phyloP scores from a whole-genome alignment of 2,797 vertebrate species.

The Enteromius radiatus region DNA sequence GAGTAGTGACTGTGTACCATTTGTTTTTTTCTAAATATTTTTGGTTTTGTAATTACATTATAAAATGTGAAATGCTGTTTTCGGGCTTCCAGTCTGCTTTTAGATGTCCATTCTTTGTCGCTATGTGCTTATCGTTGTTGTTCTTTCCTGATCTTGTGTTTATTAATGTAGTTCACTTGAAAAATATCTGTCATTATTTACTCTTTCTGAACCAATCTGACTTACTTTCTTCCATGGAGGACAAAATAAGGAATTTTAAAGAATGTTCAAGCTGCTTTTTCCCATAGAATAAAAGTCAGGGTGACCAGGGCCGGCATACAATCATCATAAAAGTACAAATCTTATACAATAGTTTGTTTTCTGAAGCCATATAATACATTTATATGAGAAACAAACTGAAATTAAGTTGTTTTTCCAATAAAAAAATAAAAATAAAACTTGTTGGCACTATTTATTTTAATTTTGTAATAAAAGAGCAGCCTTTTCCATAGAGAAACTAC shows the following conservation, averaged over 20 bases:
- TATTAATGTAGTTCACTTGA: slow-evolving; percentile 7
- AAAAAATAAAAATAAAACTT: neutral
- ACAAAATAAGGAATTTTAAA: neutral
- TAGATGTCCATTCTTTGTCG: slow-evolving; percentile 52
- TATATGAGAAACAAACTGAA: neutral
- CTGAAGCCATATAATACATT: neutral
- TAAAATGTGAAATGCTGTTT: slow-evolving; percentile 24
- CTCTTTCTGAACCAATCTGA: neutral
- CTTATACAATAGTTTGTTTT: neutral
- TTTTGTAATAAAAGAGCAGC: neutral
- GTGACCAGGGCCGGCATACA: neutral
- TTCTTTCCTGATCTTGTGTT: slow-evolving; percentile 20
- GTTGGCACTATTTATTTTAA: neutral
- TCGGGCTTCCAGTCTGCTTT: slow-evolving; percentile 56
- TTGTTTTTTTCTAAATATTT: slow-evolving; percentile 30
- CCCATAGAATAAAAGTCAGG: neutral
- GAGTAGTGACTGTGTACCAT: slow-evolving; percentile 23
- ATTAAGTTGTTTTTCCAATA: neutral
- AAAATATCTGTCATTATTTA: neutral
- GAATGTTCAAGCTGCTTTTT: neutral
- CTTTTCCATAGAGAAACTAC: neutral
- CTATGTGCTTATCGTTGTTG: slow-evolving; percentile 27
- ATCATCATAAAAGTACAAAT: neutral
- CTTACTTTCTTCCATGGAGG: neutral
- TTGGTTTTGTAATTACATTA: neutral